Evolutionary conservation across 2,797 vertebrate genomes (phyloP).

Genomic region (Artibeus lituratus): DNA sequence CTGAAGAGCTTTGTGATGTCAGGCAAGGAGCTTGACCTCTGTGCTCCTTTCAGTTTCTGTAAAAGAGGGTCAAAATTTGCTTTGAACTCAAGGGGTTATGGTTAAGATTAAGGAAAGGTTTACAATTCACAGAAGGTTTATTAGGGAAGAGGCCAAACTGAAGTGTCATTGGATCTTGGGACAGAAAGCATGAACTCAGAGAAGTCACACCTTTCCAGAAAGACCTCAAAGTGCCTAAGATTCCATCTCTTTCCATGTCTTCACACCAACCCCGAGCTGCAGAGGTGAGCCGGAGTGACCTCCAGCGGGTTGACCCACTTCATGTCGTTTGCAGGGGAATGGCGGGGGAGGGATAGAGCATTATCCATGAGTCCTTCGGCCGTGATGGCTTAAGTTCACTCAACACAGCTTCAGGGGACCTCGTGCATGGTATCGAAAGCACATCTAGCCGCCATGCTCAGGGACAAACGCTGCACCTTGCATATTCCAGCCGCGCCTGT

Average conservation of each 20-base stretch:
- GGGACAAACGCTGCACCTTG: not conserved
- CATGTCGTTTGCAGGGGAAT: not conserved
- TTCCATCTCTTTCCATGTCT: not conserved
- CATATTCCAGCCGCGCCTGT: accelerated
- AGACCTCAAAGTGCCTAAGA: not conserved
- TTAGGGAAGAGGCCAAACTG: not conserved
- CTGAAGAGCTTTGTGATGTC: not conserved
- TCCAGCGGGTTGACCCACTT: not conserved
- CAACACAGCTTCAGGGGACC: not conserved
- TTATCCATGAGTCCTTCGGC: not conserved
- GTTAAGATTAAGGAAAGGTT: not conserved
- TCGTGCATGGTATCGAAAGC: not conserved
- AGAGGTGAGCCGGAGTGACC: not conserved
- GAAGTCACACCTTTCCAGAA: not conserved
- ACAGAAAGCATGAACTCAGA: not conserved
- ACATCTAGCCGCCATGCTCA: accelerated
- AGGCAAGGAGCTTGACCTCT: not conserved
- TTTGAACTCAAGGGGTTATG: not conserved
- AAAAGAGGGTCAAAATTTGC: not conserved
- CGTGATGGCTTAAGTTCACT: not conserved
- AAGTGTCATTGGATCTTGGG: not conserved
- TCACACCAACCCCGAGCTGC: not conserved
- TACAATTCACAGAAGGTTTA: not conserved
- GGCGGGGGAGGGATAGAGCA: not conserved
- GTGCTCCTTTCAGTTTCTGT: not conserved